Base-by-base conservation (phyloP, 2,113 vertebrate genomes). In the Lutjanus erythropterus region DNA sequence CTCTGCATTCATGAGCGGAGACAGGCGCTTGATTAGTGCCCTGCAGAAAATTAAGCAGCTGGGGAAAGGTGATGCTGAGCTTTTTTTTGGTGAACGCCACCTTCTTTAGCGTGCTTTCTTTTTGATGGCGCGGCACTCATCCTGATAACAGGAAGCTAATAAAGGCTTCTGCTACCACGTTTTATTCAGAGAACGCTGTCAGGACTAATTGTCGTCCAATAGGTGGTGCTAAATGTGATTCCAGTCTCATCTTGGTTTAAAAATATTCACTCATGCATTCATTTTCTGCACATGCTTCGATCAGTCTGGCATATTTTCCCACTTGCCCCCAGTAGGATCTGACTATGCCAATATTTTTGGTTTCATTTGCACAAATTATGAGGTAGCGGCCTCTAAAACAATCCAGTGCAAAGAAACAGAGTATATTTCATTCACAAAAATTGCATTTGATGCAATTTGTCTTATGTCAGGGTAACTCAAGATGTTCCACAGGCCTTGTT, bases 1-100 rank as follows among this genome's bases (percentile, higher is more conserved):
- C 75, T 81, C 75, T 78, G 65, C 87, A 79, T 90, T 89, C 85
- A 86, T 71, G 83, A 88, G 83, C 39, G 12, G 81, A 86, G 75
- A 80, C 75, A 5, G 61, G 46, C 66, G 60, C 84, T 88, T 87
- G 86, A 91, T 93, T 90, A 86, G 88, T n/a, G 15, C 62, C 89
- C 81, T 23, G 65, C 77, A 58, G 80, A 81, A 87, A 81, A 92
- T 83, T 55, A 86, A 79, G 78, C 78, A 79, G 67, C 75, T 21
- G 12, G 37, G 49, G 65, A 61, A 86, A 88, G 83, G 84, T 88
- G 83, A 81, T 35, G 78, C 65, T 59, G 74, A 73, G 72, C 42
- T 21, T 55, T 85, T 61, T 53, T 85, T 68, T 46, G 47, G 69
- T 66, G 55, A 68, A 72, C 9, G 78, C 42, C 65, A 49, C 56